phyloP scores from a whole-genome alignment of 2,797 vertebrate genomes.

The Enteromius paludinosus region DNA sequence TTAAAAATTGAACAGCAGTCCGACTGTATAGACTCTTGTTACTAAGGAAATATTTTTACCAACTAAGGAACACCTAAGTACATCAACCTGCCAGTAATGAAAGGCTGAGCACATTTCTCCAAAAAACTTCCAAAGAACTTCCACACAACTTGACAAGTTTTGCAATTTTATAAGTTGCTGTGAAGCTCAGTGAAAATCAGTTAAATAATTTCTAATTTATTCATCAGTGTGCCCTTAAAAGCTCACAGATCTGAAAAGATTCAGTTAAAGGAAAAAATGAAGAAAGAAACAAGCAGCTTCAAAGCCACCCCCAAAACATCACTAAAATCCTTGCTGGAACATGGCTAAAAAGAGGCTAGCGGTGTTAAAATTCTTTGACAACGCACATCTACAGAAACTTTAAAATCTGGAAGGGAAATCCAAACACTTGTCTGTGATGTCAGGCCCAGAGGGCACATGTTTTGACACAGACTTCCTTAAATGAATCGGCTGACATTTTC shows the following conservation, averaged over 20 bases:
- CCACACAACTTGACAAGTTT: conserved; percentile 8
- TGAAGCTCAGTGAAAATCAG: not conserved
- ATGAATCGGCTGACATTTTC: not conserved
- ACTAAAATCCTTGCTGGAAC: not conserved
- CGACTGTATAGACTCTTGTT: conserved; percentile 10
- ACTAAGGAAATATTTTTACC: conserved; percentile 19
- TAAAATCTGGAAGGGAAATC: not conserved
- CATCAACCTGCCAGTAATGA: conserved; percentile 63
- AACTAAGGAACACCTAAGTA: conserved; percentile 51
- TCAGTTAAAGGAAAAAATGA: not conserved
- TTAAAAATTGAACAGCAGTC: conserved; percentile 36
- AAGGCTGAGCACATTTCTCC: not conserved
- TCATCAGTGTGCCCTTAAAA: conserved; percentile 20
- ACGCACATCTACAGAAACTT: not conserved
- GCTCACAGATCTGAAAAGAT: conserved; percentile 12
- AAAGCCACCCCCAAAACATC: not conserved
- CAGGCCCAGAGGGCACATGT: not conserved
- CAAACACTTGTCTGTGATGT: conserved; percentile 5
- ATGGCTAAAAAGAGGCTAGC: not conserved
- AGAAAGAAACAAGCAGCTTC: not conserved
- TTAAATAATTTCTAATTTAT: conserved; percentile 3
- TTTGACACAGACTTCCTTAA: conserved; percentile 1
- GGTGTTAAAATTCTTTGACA: conserved; percentile 9
- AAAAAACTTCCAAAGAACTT: not conserved
- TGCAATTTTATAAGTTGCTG: not conserved